These are phyloP conservation scores for Margarornis squamiger DNA, from an alignment of 2,797 vertebrate genomes.

Conservation along the genomic window DNA sequence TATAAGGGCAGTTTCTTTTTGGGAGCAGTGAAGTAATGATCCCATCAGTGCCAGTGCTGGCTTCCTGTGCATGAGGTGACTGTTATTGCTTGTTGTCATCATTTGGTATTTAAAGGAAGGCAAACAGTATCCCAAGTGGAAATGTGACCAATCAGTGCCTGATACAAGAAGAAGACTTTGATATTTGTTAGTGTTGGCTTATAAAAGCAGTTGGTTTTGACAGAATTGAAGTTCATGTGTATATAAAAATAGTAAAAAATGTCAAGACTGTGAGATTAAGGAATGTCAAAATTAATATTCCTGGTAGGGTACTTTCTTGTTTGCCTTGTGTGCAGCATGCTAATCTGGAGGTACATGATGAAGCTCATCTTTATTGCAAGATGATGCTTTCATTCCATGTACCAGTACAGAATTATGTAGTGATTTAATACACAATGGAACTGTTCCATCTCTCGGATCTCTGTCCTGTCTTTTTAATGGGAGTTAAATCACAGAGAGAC, in stretches of 20 bases:
- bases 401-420: not conserved
- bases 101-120: not conserved
- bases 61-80: not conserved
- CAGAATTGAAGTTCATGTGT: not conserved
- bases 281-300: not conserved
- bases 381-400: not conserved
- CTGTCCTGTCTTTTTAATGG: not conserved
- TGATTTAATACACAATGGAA: not conserved
- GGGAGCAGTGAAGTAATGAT: not conserved
- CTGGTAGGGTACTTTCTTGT: not conserved
- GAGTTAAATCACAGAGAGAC: not conserved
- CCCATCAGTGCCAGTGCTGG: not conserved
- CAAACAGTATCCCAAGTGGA: not conserved
- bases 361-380: not conserved
- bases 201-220: not conserved
- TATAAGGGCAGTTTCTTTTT: not conserved
- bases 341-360: not conserved
- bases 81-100: not conserved
- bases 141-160: not conserved
- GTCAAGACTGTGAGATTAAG: not conserved
- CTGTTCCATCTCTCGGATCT: not conserved
- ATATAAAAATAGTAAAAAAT: not conserved
- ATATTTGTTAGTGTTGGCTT: not conserved
- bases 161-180: not conserved
- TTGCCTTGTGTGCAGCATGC: not conserved